Evolutionary conservation across 2,888 invertebrate genomes (phyloP), one percentile per base, ranked within the genome.

Genomic region (Tachina lurida): DNA sequence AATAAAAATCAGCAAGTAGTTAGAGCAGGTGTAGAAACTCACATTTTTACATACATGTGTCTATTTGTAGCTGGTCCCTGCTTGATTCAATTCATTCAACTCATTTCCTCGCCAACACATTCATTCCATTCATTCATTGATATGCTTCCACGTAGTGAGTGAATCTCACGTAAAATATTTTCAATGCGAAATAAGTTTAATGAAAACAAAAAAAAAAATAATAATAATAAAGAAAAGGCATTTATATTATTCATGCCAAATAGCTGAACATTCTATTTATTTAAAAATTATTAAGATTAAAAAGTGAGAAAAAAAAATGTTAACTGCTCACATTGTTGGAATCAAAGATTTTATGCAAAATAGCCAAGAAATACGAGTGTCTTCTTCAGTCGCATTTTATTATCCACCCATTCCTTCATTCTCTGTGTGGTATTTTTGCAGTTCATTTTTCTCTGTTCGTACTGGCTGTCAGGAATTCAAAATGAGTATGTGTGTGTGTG

Each of bases 181-280:
- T 65, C 31, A 17, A 62, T n/a, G 39, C 49, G 39, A 12, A 10
- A 39, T 3, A 7, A 3, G n/a, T 31, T 31, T 31, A 19, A 58
- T 7, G 1, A 3, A 22, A 22, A 19, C n/a, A 19, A 12, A 63
- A 63, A 63, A 13, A 15, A 12, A 47, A 19, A 47, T 22, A 71
- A 73, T n/a, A n/a, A n/a, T n/a, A n/a, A n/a, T n/a, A n/a, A n/a
- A 60, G 17, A 5, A 73, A 62, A 62, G 39, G 12, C 19, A 58
- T 58, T 41, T 31, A 31, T 62, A 77, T 60, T 67, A 71, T 77
- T 67, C 71, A 73, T 68, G 71, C 68, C 74, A 74, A 68, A 74
- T 78, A 47, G 15, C n/a, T 58, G 49, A 78, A 73, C 47, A 78
- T 84, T 78, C 73, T 84, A 78, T 84, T 78, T 74, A 83, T 52